Conservation (phyloP, 2,113 vertebrate species). For the Cricetomys ansorgei region DNA sequence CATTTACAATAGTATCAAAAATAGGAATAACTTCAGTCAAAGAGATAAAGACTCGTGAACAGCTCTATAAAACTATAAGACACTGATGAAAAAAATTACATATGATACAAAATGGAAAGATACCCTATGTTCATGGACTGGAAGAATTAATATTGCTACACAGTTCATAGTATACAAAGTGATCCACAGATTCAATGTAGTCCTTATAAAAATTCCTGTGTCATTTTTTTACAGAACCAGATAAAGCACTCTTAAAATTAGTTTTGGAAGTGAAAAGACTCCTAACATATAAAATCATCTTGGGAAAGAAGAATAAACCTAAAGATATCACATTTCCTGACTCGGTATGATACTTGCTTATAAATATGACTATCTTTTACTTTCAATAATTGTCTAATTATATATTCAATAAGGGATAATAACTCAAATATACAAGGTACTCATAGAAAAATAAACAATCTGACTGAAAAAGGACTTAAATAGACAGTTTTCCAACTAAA, state of each 20-base stretch:
- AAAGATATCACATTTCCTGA: not conserved
- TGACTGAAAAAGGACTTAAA: not conserved
- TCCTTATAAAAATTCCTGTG: not conserved
- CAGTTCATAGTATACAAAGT: not conserved
- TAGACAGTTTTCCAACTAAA: not conserved
- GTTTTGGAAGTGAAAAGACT: not conserved
- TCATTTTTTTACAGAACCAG: not conserved
- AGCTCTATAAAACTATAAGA: not conserved
- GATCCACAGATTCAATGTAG: not conserved
- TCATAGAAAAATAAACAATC: not conserved
- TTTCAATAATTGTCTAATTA: not conserved
- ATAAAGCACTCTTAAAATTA: not conserved
- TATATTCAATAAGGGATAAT: not conserved
- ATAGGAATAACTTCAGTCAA: not conserved
- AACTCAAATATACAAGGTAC: not conserved
- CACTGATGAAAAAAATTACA: not conserved
- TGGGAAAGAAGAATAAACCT: not conserved
- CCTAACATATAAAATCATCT: not conserved
- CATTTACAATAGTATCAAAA: not conserved
- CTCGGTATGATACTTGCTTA: not conserved
- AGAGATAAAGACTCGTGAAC: not conserved
- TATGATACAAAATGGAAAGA: slow-evolving; percentile 1
- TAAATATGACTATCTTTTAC: not conserved
- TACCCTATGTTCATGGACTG: not conserved
- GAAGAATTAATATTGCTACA: not conserved